A percentile compares a stretch with the other conserved stretches of the same genome.
These are phyloP conservation scores for Polypterus bichir DNA, from an alignment of 2,113 vertebrate genomes.

Conservation along the genomic window DNA sequence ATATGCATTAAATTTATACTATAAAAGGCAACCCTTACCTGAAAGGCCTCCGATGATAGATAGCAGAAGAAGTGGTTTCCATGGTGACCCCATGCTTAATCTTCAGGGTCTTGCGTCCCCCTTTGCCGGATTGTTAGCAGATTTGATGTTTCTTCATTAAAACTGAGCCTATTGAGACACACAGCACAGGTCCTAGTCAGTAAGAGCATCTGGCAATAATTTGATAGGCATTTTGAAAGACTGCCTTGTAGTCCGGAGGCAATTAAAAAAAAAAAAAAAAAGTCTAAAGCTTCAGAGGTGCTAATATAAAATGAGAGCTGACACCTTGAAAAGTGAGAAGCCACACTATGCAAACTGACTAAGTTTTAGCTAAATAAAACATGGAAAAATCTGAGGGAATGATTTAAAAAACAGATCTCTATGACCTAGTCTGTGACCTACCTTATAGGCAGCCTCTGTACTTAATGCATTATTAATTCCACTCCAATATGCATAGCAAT, in stretches of 20 bases:
- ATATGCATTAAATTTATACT: no score
- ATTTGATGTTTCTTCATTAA: slow-evolving; percentile 71
- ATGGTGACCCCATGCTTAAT: slow-evolving; percentile 77
- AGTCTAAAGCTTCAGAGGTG: slow-evolving; percentile 15
- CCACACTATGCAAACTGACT: slow-evolving; percentile 1
- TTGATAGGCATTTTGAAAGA: slow-evolving; percentile 19
- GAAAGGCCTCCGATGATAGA: slow-evolving; percentile 74
- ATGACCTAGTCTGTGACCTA: no score
- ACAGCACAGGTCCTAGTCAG: slow-evolving; percentile 31
- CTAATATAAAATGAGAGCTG: slow-evolving; percentile 7
- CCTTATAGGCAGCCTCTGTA: no score
- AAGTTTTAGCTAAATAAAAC: not conserved
- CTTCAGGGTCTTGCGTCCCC: slow-evolving; percentile 42
- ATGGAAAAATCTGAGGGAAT: not conserved
- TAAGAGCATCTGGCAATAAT: slow-evolving; percentile 22
- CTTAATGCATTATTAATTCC: no score
- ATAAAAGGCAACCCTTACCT: slow-evolving; percentile 52
- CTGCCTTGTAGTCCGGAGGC: slow-evolving; percentile 11
- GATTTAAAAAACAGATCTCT: not conserved
- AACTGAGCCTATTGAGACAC: slow-evolving; percentile 52
- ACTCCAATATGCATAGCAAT: no score
- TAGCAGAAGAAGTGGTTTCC: slow-evolving; percentile 79
- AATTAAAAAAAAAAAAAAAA: slow-evolving; percentile 15
- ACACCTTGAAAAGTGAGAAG: slow-evolving; percentile 20
- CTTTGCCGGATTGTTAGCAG: slow-evolving; percentile 48